phyloP scores from a whole-genome alignment of 2,888 invertebrate species.

The Phlogophora meticulosa region DNA sequence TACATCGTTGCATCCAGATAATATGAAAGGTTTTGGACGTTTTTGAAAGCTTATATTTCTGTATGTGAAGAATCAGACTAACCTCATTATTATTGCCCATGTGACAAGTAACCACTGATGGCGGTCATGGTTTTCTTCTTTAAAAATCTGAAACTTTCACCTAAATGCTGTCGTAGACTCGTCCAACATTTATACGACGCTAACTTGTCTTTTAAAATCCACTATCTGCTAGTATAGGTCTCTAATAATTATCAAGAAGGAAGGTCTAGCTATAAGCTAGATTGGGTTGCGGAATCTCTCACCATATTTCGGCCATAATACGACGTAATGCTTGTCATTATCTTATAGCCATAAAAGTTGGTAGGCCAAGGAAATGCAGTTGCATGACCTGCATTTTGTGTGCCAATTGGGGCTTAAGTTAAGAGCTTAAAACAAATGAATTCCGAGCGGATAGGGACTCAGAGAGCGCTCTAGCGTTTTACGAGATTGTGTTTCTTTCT shows the following conservation, averaged over 20 bases:
- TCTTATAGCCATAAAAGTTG: slow-evolving; percentile 32
- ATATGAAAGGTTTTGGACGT: background rate
- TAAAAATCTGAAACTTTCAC: too few species aligned
- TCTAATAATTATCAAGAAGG: too few species aligned
- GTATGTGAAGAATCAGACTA: background rate
- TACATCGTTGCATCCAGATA: slow-evolving; percentile 15
- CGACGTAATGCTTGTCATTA: slow-evolving; percentile 21
- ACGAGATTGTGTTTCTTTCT: background rate
- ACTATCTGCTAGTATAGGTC: too few species aligned
- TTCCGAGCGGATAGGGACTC: background rate
- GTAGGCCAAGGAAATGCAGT: slow-evolving; percentile 34
- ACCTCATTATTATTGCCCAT: background rate
- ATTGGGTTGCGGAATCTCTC: background rate
- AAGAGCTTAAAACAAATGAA: slow-evolving; percentile 12
- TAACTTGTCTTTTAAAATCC: too few species aligned
- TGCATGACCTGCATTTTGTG: slow-evolving; percentile 27
- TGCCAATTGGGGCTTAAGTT: slow-evolving; percentile 20
- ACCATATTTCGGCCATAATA: slow-evolving; percentile 1
- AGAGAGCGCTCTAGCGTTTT: background rate
- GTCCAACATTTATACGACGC: too few species aligned
- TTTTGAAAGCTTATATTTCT: background rate
- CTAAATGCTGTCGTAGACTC: too few species aligned
- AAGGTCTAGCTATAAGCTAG: background rate
- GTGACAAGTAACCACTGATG: too few species aligned
- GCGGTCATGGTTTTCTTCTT: too few species aligned